Base-by-base conservation (phyloP, 2,888 invertebrate species). In the Synergus gifuensis region DNA sequence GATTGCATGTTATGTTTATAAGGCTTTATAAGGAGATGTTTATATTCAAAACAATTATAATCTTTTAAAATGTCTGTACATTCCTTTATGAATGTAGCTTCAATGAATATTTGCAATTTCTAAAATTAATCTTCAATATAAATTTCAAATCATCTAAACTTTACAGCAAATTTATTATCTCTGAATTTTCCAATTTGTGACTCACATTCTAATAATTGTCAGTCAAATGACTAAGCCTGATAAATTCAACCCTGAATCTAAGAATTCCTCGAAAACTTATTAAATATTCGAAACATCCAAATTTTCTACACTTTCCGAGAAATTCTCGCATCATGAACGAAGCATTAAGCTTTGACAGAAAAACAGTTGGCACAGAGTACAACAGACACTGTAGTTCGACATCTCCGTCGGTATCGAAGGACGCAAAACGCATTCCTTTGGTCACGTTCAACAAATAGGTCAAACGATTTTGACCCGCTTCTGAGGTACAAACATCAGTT, bases 401-500 rank as follows among this genome's bases (percentile, higher is more conserved):
- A 73, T 73, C 49, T 73, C 36, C 36, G n/a, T 49, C 73, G 36
- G 36, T 54, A 73, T 54, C 54, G 40, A 73, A 69, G 69, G 69
- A 69, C 69, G 67, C 22, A 69, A 28, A 28, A 69, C 69, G 46
- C 44, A 42, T 66, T 66, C 66, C 66, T 66, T 42, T 9, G 16
- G 46, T 69, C 49, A 49, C 22, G 5, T 73, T 73, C n/a, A 49
- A 49, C 49, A 69, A 69, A 85, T 79, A 81, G 79, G 81, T 78
- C 81, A 64, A 78, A 83, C 79, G 80, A 60, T 82, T 79, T 86
- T 82, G 83, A 81, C 82, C 83, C 79, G 82, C 76, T 86, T 81
- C 83, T 14, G n/a, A 66, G 66, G n/a, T 66, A 76, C 46, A 67
- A 66, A 67, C 36, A 28, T 11, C 4, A 44, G 18, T n/a, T 18